Percentiles rank a stretch among this genome's conserved stretches.
Conservation (phyloP, 1,140 invertebrate genomes). For the Atopsyche davidsoni region DNA sequence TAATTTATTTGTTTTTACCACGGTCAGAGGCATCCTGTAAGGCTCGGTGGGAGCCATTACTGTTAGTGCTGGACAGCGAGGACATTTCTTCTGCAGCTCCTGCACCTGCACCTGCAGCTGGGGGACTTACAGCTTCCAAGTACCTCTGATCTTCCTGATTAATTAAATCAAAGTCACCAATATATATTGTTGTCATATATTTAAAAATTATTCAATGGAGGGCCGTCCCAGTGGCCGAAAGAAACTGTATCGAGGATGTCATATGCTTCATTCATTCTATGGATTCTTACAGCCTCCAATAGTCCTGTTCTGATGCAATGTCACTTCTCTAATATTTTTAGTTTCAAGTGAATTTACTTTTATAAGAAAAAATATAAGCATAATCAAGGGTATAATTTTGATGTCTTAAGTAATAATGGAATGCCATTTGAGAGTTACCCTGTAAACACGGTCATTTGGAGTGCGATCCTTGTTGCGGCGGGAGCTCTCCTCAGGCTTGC, state of each 20-base stretch:
- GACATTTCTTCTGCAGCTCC: slow-evolving; percentile 21
- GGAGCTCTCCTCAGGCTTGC: slow-evolving; percentile 3
- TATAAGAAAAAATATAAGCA: neutral
- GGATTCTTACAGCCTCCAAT: no score
- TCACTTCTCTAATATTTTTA: no score
- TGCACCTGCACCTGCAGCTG: neutral
- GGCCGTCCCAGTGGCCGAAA: no score
- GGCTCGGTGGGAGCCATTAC: slow-evolving; percentile 29
- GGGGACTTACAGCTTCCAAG: slow-evolving; percentile 21
- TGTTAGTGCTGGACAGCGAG: slow-evolving; percentile 22
- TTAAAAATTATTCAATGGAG: no score
- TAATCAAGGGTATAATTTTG: no score
- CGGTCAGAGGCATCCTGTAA: slow-evolving; percentile 42
- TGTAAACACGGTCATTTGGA: slow-evolving; percentile 19
- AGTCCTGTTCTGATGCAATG: no score
- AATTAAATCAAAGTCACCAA: no score
- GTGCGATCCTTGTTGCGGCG: slow-evolving; percentile 23
- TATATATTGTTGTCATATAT: no score
- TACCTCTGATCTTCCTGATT: slow-evolving; percentile 24
- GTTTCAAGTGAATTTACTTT: no score
- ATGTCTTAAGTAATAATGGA: neutral
- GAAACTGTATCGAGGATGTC: no score
- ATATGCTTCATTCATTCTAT: no score
- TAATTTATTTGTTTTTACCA: slow-evolving; percentile 39
- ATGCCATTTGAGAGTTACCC: slow-evolving; percentile 11